These are phyloP conservation scores for Blastobasis lacticolella DNA, from an alignment of 2,888 invertebrate genomes.

Conservation along the genomic window DNA sequence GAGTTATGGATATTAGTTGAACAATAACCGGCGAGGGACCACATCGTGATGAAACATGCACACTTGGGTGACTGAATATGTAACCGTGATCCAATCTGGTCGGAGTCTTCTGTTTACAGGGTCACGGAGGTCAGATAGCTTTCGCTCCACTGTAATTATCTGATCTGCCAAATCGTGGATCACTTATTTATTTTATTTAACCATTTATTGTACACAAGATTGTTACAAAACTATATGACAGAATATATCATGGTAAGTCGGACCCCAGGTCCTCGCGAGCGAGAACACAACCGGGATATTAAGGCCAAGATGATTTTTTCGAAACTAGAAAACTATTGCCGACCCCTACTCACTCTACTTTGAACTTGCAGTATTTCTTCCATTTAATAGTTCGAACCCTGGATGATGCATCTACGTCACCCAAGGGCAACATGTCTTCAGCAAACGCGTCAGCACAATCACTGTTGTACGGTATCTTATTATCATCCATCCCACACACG, in stretches of 20 bases:
- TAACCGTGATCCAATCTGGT: too few species aligned
- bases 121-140: too few species aligned
- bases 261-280: neutral
- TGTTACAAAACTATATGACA: too few species aligned
- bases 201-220: too few species aligned
- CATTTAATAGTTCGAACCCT: conserved; percentile 29
- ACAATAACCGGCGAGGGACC: too few species aligned
- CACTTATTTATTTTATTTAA: too few species aligned
- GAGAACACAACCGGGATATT: neutral
- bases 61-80: too few species aligned
- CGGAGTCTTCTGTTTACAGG: too few species aligned
- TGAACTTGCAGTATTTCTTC: conserved; percentile 43
- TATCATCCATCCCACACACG: conserved; percentile 39
- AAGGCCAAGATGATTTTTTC: neutral
- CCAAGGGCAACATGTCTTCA: conserved; percentile 41
- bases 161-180: too few species aligned
- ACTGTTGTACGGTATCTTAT: conserved; percentile 31
- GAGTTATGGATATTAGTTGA: too few species aligned
- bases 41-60: too few species aligned
- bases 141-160: too few species aligned
- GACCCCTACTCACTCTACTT: conserved; percentile 34
- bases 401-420: conserved; percentile 36
- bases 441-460: conserved; percentile 49
- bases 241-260: neutral
- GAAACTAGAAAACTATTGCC: neutral